Percentiles rank a stretch among this genome's conserved stretches.
phyloP scores from a whole-genome alignment of 2,888 invertebrate genomes.

The Cataglyphis cursor region DNA sequence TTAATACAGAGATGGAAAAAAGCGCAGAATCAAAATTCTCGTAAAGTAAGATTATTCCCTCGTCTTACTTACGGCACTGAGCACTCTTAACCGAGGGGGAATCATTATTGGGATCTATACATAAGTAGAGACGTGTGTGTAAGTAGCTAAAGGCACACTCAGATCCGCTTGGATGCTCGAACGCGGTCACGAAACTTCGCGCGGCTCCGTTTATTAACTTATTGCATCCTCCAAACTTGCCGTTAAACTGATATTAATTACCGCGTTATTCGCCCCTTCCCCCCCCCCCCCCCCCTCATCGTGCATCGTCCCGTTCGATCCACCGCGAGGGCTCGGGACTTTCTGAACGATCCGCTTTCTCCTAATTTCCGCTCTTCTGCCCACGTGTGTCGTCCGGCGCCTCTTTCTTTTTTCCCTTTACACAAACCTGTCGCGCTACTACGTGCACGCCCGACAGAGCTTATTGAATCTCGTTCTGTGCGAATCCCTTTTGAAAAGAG shows the following conservation, averaged over 20 bases:
- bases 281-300: neutral
- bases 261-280: slow-evolving; percentile 30
- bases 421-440: slow-evolving; percentile 21
- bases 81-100: neutral
- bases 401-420: slow-evolving; percentile 15
- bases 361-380: slow-evolving; percentile 31
- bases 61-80: neutral
- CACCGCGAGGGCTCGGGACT: neutral
- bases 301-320: slow-evolving; percentile 33
- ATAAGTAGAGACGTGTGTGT: slow-evolving; percentile 3
- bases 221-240: slow-evolving; percentile 71
- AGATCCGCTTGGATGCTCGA: slow-evolving; percentile 49
- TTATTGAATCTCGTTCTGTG: slow-evolving; percentile 9
- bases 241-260: slow-evolving; percentile 76
- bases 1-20: neutral
- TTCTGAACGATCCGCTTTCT: slow-evolving; percentile 21
- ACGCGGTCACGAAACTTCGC: slow-evolving; percentile 62
- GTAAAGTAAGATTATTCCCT: neutral
- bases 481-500: slow-evolving; percentile 12
- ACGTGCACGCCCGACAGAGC: neutral
- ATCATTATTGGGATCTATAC: neutral
- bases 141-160: slow-evolving; percentile 44
- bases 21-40: neutral
- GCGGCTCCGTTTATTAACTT: slow-evolving; percentile 73
- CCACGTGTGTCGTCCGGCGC: slow-evolving; percentile 32